Percentiles rank a stretch among this genome's conserved stretches.
These are phyloP conservation scores for Scelioninae gen. 1 DNA, from an alignment of 2,888 invertebrate genomes.

Conservation along the genomic window DNA sequence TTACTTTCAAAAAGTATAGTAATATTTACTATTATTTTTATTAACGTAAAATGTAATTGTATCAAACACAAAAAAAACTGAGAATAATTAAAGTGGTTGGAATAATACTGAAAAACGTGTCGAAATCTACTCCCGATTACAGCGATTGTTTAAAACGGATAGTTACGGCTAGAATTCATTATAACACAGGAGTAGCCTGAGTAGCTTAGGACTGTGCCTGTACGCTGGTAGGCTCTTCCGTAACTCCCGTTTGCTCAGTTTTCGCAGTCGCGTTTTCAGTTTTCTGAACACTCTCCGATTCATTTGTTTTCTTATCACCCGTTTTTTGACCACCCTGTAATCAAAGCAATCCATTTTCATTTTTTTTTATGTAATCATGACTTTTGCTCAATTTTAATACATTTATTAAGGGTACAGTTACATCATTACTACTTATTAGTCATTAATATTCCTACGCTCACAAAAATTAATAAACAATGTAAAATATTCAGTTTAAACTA, in stretches of 20 bases:
- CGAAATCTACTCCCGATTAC: constrained; percentile 31
- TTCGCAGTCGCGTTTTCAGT: constrained; percentile 82
- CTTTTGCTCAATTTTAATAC: too few species aligned
- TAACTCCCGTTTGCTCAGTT: constrained; percentile 81
- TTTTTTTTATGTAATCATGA: too few species aligned
- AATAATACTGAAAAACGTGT: constrained; percentile 63
- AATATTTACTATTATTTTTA: not conserved
- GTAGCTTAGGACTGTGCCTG: constrained; percentile 84
- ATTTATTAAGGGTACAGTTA: too few species aligned
- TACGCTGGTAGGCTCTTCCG: constrained; percentile 84
- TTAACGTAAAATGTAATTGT: not conserved
- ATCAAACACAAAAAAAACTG: not conserved
- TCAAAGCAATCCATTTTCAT: constrained; percentile 79
- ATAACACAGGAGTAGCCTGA: constrained; percentile 82
- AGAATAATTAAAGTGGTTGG: constrained; percentile 43
- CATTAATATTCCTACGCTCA: too few species aligned
- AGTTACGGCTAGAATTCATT: constrained; percentile 55
- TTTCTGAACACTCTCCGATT: constrained; percentile 83
- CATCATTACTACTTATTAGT: too few species aligned
- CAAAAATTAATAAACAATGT: too few species aligned
- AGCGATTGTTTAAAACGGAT: constrained; percentile 43
- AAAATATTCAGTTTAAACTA: too few species aligned
- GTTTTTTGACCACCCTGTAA: constrained; percentile 83
- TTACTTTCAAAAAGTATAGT: not conserved
- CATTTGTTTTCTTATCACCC: constrained; percentile 82